phyloP scores from a whole-genome alignment of 1,140 invertebrate species.

The Spodoptera litura region DNA sequence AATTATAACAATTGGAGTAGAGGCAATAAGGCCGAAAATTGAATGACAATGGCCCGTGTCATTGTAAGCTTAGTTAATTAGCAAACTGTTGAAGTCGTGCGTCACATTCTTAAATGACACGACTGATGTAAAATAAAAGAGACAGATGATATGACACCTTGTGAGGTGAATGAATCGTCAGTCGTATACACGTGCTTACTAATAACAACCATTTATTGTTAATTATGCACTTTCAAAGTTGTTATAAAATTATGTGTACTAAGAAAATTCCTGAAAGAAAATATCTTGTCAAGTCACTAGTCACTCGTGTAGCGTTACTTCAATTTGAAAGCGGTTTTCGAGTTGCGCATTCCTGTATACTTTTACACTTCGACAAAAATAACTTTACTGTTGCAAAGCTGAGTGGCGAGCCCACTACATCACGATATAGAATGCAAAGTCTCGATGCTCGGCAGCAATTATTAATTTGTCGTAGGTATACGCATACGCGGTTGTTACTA shows the following conservation, averaged over 20 bases:
- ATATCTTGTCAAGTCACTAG: conserved; percentile 2
- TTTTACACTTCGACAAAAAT: conserved; percentile 53
- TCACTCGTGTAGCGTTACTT: neutral
- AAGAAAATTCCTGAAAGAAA: conserved; percentile 23
- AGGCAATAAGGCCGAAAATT: conserved; percentile 65
- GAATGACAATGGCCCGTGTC: conserved; percentile 48
- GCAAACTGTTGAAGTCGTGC: conserved; percentile 69
- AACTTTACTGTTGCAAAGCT: conserved; percentile 50
- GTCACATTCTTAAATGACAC: conserved; percentile 66
- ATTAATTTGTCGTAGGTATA: conserved; percentile 35
- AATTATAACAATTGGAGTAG: conserved; percentile 56
- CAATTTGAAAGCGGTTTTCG: conserved; percentile 52
- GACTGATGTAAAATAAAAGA: conserved; percentile 59
- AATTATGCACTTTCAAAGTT: neutral
- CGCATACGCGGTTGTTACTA: conserved; percentile 21
- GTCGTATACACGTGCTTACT: conserved; percentile 45
- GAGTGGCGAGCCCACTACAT: conserved; percentile 21
- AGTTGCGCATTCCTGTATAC: conserved; percentile 48
- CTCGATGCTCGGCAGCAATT: conserved; percentile 22
- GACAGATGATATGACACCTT: conserved; percentile 54
- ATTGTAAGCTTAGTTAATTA: conserved; percentile 78
- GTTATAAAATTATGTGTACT: neutral
- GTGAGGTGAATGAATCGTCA: conserved; percentile 74
- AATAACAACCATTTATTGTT: conserved; percentile 16
- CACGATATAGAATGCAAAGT: conserved; percentile 33